Conservation (phyloP, 2,888 invertebrate genomes). For the Nomada goodeniana region DNA sequence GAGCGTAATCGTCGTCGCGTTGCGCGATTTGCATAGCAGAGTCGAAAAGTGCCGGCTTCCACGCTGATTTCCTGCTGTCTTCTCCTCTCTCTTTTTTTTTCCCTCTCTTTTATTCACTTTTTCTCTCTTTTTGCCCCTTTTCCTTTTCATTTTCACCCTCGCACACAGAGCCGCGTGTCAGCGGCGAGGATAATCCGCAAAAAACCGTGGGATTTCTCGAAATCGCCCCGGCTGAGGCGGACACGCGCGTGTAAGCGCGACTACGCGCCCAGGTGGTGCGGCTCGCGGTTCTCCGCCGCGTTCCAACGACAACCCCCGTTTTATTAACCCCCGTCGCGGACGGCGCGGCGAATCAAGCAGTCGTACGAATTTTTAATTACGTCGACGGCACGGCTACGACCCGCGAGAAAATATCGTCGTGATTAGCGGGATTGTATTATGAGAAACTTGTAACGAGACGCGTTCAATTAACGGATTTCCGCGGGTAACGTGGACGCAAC, state of each 20-base stretch:
- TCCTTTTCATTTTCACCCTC: slow-evolving; percentile 39
- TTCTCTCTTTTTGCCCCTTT: slow-evolving; percentile 59
- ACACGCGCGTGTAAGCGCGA: slow-evolving; percentile 13
- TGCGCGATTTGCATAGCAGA: slow-evolving; percentile 81
- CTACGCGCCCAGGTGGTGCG: slow-evolving; percentile 5
- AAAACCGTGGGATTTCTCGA: slow-evolving; percentile 62
- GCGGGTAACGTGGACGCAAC: not conserved
- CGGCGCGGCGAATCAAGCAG: slow-evolving; percentile 51
- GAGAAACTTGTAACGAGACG: slow-evolving; percentile 68
- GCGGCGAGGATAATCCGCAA: slow-evolving; percentile 56
- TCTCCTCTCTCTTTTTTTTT: slow-evolving; percentile 59
- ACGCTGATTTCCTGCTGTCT: slow-evolving; percentile 72
- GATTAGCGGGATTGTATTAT: slow-evolving; percentile 65
- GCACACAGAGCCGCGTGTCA: slow-evolving; percentile 19
- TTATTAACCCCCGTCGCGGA: slow-evolving; percentile 46
- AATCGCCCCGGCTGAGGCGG: slow-evolving; percentile 13
- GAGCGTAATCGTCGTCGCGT: slow-evolving; percentile 81
- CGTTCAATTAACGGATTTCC: slow-evolving; percentile 65
- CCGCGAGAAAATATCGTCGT: slow-evolving; percentile 49
- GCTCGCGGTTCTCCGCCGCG: slow-evolving; percentile 34
- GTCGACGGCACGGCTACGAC: slow-evolving; percentile 4
- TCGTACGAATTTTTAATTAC: slow-evolving; percentile 69
- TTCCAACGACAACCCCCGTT: slow-evolving; percentile 30
- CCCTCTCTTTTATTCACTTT: slow-evolving; percentile 58
- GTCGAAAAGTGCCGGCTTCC: slow-evolving; percentile 71